Evolutionary conservation across 2,113 vertebrate species (phyloP).

Genomic region (Zosterops hypoxanthus): DNA sequence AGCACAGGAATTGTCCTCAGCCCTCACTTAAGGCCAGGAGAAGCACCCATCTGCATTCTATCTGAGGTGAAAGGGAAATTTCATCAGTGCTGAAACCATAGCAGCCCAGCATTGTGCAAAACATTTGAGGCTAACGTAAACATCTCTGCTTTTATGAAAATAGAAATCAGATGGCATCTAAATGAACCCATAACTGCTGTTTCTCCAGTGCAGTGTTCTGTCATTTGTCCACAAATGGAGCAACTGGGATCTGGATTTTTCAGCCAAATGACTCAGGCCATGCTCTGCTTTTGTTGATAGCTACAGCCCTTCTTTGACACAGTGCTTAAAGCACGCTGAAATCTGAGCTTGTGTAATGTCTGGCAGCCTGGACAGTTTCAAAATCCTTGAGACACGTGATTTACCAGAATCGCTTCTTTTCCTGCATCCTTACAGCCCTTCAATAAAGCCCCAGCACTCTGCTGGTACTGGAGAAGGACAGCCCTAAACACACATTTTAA

Average conservation of each 20-base stretch:
- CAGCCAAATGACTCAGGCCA: background rate
- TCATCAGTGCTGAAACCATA: background rate
- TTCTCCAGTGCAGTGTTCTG: background rate
- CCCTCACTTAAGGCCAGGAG: background rate
- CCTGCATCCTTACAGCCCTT: background rate
- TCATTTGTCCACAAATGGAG: background rate
- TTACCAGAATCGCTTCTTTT: constrained; percentile 1
- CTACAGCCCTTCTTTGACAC: background rate
- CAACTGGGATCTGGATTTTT: background rate
- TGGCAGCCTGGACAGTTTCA: background rate
- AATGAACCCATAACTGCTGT: background rate
- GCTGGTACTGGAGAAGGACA: background rate
- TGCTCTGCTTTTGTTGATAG: background rate
- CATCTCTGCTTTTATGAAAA: background rate
- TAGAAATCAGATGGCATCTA: background rate
- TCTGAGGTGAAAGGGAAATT: background rate
- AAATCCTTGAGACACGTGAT: background rate
- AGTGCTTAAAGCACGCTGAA: background rate
- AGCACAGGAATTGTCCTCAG: background rate
- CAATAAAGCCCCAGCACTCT: background rate
- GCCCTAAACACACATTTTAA: background rate
- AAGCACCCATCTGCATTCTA: background rate
- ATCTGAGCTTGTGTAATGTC: background rate
- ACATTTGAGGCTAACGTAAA: background rate
- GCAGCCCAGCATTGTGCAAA: background rate